Conservation (phyloP, 2,113 vertebrate genomes). For the Monopterus albus region DNA sequence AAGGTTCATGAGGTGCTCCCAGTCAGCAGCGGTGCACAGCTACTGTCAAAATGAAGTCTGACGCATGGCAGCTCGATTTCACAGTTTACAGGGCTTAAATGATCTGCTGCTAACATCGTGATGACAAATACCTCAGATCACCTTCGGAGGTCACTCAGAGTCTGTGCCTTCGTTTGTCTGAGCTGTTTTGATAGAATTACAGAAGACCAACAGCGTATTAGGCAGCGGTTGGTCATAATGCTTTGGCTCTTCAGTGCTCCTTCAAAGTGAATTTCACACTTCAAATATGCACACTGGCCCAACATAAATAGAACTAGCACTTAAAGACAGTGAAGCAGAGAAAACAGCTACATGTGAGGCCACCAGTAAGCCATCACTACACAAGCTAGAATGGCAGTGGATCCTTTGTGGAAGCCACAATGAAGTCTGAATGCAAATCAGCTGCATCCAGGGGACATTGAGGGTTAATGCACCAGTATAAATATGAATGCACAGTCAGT, state of each 20-base stretch:
- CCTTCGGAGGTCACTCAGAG: background rate
- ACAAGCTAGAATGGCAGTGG: no score
- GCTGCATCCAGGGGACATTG: background rate
- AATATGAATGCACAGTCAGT: slow-evolving; percentile 1
- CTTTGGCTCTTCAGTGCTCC: no score
- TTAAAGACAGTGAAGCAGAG: background rate
- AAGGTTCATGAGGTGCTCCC: no score
- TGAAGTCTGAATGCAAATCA: no score
- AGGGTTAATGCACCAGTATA: background rate
- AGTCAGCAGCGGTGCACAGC: no score
- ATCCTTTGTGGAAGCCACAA: no score
- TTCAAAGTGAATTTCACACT: background rate
- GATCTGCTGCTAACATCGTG: background rate
- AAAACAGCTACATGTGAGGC: no score
- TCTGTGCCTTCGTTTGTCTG: background rate
- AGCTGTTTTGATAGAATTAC: background rate
- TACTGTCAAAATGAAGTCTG: background rate
- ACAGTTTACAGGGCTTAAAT: background rate
- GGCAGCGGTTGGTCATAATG: background rate
- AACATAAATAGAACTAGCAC: background rate
- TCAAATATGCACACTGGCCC: background rate
- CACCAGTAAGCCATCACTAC: no score
- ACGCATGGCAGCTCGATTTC: no score
- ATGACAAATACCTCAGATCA: accelerated
- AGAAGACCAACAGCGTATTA: background rate